phyloP scores from a whole-genome alignment of 2,888 invertebrate genomes.

The Tiliacea aurago region DNA sequence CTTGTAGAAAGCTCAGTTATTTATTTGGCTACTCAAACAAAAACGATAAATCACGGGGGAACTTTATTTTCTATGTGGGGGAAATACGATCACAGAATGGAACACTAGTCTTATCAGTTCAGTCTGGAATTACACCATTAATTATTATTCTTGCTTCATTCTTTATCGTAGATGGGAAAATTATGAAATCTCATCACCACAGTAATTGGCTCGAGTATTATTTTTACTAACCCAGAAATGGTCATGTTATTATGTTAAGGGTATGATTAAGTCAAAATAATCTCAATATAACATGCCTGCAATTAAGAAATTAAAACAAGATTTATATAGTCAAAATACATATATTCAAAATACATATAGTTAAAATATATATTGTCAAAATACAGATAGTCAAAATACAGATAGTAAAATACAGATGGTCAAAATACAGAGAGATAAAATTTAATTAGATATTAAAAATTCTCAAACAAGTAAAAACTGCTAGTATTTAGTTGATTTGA shows the following conservation, averaged over 20 bases:
- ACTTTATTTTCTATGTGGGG: background rate
- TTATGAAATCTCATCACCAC: background rate
- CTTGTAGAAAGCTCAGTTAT: constrained; percentile 9
- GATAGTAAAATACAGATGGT: no score
- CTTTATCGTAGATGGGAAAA: background rate
- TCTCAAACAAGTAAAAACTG: background rate
- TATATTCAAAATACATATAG: no score
- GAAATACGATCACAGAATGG: background rate
- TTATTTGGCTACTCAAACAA: constrained; percentile 6
- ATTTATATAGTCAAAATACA: background rate
- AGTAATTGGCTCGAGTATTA: background rate
- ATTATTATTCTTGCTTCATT: constrained; percentile 8
- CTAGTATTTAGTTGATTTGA: constrained; percentile 19
- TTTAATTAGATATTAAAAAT: background rate
- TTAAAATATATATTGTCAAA: no score
- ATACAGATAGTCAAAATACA: background rate
- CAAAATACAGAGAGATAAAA: no score
- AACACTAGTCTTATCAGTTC: background rate
- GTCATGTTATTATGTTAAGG: background rate
- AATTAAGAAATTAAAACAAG: background rate
- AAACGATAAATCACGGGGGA: background rate
- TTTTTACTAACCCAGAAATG: constrained; percentile 2
- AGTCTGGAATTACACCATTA: background rate
- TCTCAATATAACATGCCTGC: background rate
- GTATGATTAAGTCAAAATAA: background rate